Evolutionary conservation across 2,113 vertebrate genomes (phyloP).

Genomic region (Otus sunia): DNA sequence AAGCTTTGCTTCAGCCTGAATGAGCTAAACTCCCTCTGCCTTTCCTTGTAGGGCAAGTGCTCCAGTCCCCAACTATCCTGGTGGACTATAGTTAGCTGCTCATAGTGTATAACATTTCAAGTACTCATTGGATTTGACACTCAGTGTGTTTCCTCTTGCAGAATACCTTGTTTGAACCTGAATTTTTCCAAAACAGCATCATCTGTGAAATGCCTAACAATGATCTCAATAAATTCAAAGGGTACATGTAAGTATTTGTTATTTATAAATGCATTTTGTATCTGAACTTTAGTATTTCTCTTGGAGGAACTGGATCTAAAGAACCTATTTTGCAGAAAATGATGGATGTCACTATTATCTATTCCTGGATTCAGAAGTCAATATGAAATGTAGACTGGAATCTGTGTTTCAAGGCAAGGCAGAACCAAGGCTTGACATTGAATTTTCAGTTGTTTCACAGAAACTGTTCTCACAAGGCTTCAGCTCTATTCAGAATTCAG

Average conservation of each 20-base stretch:
- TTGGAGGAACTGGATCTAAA: not conserved
- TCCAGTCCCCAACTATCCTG: not conserved
- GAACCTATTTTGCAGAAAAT: not conserved
- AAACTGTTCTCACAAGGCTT: not conserved
- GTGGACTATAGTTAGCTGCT: not conserved
- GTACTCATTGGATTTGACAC: not conserved
- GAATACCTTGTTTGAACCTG: slow-evolving; percentile 75
- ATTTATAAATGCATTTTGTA: not conserved
- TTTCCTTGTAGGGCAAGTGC: not conserved
- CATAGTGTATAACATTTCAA: not conserved
- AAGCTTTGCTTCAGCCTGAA: not conserved
- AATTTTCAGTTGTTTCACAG: not conserved
- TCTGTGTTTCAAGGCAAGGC: not conserved
- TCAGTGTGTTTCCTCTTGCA: slow-evolving; percentile 5
- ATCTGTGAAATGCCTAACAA: slow-evolving; percentile 91
- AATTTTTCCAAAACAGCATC: slow-evolving; percentile 80
- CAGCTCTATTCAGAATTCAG: not conserved
- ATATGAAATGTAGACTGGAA: not conserved
- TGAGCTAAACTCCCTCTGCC: not conserved
- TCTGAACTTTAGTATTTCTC: not conserved
- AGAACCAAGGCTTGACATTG: not conserved
- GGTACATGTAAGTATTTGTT: slow-evolving; percentile 82
- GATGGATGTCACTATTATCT: not conserved
- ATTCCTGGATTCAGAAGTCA: not conserved
- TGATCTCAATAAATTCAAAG: slow-evolving; percentile 89